Evolutionary conservation across 2,888 invertebrate genomes (phyloP).

Genomic region (Eulithis prunata): DNA sequence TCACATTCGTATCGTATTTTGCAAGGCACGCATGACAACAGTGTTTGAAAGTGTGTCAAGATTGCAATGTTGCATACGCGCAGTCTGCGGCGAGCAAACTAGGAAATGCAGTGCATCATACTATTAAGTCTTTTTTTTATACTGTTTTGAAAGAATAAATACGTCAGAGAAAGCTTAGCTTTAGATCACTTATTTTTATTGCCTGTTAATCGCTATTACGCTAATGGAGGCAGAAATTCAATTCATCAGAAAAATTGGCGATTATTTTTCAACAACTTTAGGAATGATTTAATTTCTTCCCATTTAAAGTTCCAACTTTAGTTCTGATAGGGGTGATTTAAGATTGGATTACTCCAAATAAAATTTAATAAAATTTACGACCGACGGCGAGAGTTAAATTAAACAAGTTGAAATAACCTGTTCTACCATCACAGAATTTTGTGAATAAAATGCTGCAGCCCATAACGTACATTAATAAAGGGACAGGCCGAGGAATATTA

Average conservation of each 20-base stretch:
- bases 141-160: neutral
- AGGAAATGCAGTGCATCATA: slow-evolving; percentile 55
- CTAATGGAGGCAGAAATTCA: too few species aligned
- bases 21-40: slow-evolving; percentile 79
- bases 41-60: slow-evolving; percentile 82
- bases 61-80: slow-evolving; percentile 70
- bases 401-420: slow-evolving; percentile 19
- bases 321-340: too few species aligned
- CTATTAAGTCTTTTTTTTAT: slow-evolving; percentile 6
- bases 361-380: neutral
- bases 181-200: neutral
- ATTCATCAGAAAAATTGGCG: too few species aligned
- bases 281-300: too few species aligned
- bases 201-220: too few species aligned
- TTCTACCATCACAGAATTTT: slow-evolving; percentile 13
- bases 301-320: too few species aligned
- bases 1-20: slow-evolving; percentile 62
- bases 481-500: slow-evolving; percentile 59
- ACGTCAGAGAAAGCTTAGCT: neutral
- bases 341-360: too few species aligned
- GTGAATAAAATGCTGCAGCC: slow-evolving; percentile 25
- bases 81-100: slow-evolving; percentile 64
- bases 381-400: slow-evolving; percentile 5
- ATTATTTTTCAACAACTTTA: too few species aligned
- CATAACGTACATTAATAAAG: slow-evolving; percentile 51